Percentiles rank a stretch among this genome's conserved stretches.
These are phyloP conservation scores for Xestia ashworthii DNA, from an alignment of 2,888 invertebrate genomes.

Conservation along the genomic window DNA sequence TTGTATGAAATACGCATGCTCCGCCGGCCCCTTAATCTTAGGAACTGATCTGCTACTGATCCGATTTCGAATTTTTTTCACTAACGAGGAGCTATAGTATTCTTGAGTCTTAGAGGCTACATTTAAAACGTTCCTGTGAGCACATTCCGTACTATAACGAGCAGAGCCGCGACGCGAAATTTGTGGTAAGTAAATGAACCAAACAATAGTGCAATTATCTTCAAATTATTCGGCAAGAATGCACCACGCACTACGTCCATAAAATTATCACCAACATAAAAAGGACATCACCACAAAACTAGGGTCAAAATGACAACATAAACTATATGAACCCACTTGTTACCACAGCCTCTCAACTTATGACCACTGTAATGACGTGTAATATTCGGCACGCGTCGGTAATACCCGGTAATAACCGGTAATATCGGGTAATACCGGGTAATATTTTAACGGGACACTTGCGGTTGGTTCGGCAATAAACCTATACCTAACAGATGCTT, in stretches of 20 bases:
- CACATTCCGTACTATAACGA: too few species aligned
- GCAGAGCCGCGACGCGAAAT: too few species aligned
- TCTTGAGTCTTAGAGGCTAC: too few species aligned
- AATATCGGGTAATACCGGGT: constrained; percentile 82
- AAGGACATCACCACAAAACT: constrained; percentile 21
- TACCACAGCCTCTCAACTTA: constrained; percentile 58
- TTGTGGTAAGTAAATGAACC: too few species aligned
- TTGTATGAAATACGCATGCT: too few species aligned
- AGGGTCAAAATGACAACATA: constrained; percentile 47
- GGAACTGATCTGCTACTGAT: too few species aligned
- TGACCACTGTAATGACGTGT: constrained; percentile 77
- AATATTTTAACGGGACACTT: constrained; percentile 87
- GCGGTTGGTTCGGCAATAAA: constrained; percentile 82
- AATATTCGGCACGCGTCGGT: constrained; percentile 78
- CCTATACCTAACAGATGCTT: constrained; percentile 84
- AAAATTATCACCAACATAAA: not conserved
- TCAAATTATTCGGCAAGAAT: not conserved
- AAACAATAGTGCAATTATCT: too few species aligned
- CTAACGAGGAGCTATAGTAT: too few species aligned
- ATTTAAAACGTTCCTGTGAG: too few species aligned
- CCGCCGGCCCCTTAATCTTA: too few species aligned
- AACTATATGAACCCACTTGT: constrained; percentile 56
- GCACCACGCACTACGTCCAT: not conserved
- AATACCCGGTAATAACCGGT: constrained; percentile 77
- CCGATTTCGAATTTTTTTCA: too few species aligned